A percentile compares a stretch with the other conserved stretches of the same genome.
phyloP scores from a whole-genome alignment of 2,113 vertebrate species.

The Antidorcas marsupialis region DNA sequence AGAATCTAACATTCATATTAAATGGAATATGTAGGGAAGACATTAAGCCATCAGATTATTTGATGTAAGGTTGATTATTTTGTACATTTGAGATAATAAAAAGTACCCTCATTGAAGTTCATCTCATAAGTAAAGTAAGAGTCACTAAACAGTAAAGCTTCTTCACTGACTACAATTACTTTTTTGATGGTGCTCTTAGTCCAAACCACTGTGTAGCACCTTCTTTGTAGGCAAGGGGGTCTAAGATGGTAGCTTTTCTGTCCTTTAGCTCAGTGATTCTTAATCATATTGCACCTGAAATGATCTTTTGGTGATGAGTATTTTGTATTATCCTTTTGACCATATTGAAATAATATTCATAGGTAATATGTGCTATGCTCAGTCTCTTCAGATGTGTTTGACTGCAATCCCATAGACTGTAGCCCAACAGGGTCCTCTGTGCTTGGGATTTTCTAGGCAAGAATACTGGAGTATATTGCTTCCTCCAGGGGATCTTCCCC shows the following conservation, averaged over 20 bases:
- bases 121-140: background rate
- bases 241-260: background rate
- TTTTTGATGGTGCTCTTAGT: background rate
- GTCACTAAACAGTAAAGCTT: background rate
- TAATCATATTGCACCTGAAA: background rate
- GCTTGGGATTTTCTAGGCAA: background rate
- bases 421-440: background rate
- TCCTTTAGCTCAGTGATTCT: background rate
- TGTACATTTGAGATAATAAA: background rate
- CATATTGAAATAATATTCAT: background rate
- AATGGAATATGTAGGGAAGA: background rate
- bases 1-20: background rate
- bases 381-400: background rate
- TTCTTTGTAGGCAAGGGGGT: background rate
- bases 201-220: background rate
- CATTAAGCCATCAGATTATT: background rate
- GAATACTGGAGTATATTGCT: background rate
- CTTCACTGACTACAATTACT: background rate
- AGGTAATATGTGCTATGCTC: background rate
- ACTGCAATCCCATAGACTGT: background rate
- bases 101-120: constrained; percentile 2
- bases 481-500: background rate
- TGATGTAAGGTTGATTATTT: background rate
- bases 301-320: background rate
- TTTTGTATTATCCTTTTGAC: background rate